Conservation (phyloP, 2,888 invertebrate species). For the Neelides folsomi region DNA sequence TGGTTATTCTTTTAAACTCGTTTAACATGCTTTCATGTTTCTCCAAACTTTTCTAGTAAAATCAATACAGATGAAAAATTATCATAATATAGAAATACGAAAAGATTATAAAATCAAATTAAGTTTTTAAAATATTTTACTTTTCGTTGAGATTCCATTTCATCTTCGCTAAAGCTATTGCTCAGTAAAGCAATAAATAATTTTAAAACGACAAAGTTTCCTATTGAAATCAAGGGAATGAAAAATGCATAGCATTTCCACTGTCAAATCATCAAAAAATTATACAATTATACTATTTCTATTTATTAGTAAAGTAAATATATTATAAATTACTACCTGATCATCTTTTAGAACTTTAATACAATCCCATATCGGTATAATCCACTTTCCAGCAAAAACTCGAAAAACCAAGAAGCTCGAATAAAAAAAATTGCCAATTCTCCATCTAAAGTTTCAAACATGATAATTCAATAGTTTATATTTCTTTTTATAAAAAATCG, state of each 20-base stretch:
- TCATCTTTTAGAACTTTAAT: conserved; percentile 67
- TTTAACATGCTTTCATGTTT: too few species aligned
- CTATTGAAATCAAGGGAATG: conserved; percentile 84
- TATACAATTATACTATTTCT: too few species aligned
- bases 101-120: too few species aligned
- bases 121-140: conserved; percentile 35
- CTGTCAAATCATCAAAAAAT: conserved; percentile 1
- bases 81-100: too few species aligned
- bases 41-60: too few species aligned
- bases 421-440: conserved; percentile 91
- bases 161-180: conserved; percentile 72
- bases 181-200: conserved; percentile 67
- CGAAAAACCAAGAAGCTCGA: conserved; percentile 97
- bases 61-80: too few species aligned
- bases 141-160: conserved; percentile 78
- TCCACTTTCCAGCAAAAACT: conserved; percentile 93
- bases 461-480: background rate
- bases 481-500: background rate
- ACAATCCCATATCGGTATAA: conserved; percentile 91
- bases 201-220: conserved; percentile 93
- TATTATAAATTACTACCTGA: too few species aligned
- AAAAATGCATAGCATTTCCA: conserved; percentile 79
- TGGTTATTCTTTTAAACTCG: too few species aligned
- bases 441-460: conserved; percentile 68
- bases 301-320: too few species aligned